Percentiles rank a stretch among this genome's conserved stretches.
Evolutionary conservation across 1,140 invertebrate genomes (phyloP).

Genomic region (Eupeodes corollae): DNA sequence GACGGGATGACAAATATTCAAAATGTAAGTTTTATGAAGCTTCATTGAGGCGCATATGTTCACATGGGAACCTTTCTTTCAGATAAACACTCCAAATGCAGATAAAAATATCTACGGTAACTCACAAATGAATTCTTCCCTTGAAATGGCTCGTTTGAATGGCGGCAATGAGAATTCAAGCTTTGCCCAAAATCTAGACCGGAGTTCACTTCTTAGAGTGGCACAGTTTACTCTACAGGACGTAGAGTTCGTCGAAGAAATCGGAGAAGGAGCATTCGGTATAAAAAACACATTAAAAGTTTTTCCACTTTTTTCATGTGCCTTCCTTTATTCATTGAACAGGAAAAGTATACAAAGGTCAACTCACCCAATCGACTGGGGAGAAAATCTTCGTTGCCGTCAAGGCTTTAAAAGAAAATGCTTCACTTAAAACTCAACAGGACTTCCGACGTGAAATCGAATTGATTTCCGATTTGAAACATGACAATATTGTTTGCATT

Average conservation of each 20-base stretch:
- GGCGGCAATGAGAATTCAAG: slow-evolving; percentile 5
- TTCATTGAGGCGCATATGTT: not conserved
- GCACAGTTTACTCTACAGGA: slow-evolving; percentile 63
- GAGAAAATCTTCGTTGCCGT: slow-evolving; percentile 75
- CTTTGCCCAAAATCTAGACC: slow-evolving; percentile 35
- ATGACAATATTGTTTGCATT: slow-evolving; percentile 92
- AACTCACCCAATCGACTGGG: slow-evolving; percentile 56
- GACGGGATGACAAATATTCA: slow-evolving; percentile 48
- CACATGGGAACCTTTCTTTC: slow-evolving; percentile 9
- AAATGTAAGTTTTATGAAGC: slow-evolving; percentile 37
- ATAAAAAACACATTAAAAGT: slow-evolving; percentile 18
- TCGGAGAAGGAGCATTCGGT: slow-evolving; percentile 94
- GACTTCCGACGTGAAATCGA: slow-evolving; percentile 87
- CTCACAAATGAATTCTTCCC: slow-evolving; percentile 51
- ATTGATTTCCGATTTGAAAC: slow-evolving; percentile 83
- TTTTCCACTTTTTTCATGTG: not conserved
- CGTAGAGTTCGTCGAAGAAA: slow-evolving; percentile 82
- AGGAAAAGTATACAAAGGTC: slow-evolving; percentile 87
- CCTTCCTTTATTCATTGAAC: slow-evolving; percentile 8
- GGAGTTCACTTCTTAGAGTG: slow-evolving; percentile 45
- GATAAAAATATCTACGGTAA: slow-evolving; percentile 69
- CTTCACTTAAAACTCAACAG: slow-evolving; percentile 77
- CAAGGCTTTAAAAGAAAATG: slow-evolving; percentile 89
- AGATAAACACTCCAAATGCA: slow-evolving; percentile 53
- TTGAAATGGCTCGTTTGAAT: slow-evolving; percentile 55